A percentile compares a stretch with the other conserved stretches of the same genome.
Conservation (phyloP, 2,797 vertebrate genomes). For the Anas acuta region DNA sequence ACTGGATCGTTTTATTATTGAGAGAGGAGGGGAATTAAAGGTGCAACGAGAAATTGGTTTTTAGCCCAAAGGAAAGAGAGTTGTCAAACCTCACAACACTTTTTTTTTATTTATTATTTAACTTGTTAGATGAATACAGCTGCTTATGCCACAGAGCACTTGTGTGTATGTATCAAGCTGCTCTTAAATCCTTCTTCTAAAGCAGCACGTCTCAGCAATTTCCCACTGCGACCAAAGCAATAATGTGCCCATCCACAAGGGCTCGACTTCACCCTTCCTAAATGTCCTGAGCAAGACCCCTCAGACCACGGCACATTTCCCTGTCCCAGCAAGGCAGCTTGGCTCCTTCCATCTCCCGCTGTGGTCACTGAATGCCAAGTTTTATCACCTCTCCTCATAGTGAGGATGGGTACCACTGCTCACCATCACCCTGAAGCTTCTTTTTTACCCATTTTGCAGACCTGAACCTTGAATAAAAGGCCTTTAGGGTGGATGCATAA, state of each 20-base stretch:
- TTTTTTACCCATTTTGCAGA: neutral
- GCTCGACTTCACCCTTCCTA: neutral
- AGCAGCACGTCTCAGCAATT: accelerated
- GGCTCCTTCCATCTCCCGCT: neutral
- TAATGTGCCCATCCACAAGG: neutral
- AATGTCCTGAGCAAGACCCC: neutral
- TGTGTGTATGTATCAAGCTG: neutral
- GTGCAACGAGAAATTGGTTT: conserved; percentile 21
- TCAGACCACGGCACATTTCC: neutral
- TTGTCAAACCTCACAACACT: neutral
- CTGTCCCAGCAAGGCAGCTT: neutral
- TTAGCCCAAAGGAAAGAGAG: neutral
- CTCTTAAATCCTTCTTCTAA: neutral
- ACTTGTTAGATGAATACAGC: neutral
- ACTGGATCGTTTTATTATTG: neutral
- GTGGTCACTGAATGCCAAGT: neutral
- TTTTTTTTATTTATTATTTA: neutral
- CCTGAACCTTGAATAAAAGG: neutral
- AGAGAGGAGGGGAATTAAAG: neutral
- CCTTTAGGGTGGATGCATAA: neutral
- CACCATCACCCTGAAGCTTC: neutral
- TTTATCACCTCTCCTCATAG: neutral
- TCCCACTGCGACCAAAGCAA: neutral
- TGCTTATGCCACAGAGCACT: neutral
- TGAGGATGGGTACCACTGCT: neutral